Evolutionary conservation across 2,888 invertebrate genomes (phyloP).

Genomic region (Drosophila paracracens): DNA sequence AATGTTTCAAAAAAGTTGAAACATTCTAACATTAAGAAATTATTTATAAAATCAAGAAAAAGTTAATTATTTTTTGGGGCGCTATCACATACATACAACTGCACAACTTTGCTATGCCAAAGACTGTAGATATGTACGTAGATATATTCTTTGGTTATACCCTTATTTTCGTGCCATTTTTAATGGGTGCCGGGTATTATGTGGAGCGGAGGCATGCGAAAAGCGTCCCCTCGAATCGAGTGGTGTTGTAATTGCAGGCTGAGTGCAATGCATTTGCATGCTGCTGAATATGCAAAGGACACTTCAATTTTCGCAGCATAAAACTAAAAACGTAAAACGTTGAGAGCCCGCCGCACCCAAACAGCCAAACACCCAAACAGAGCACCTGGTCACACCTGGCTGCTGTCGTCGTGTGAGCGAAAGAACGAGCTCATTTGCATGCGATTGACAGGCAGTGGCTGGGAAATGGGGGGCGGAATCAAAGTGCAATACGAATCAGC

Average conservation of each 20-base stretch:
- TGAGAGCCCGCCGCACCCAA: conserved; percentile 49
- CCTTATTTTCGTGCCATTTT: background rate
- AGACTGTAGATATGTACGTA: background rate
- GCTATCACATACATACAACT: background rate
- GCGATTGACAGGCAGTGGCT: conserved; percentile 53
- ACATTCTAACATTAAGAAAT: background rate
- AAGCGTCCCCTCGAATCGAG: conserved; percentile 14
- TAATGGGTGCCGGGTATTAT: background rate
- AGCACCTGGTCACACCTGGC: conserved; percentile 46
- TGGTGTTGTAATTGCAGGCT: conserved; percentile 65
- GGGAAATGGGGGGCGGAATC: conserved; percentile 51
- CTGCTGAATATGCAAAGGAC: conserved; percentile 70
- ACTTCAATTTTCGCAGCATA: conserved; percentile 62
- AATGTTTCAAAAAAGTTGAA: no score
- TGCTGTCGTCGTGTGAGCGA: conserved; percentile 15
- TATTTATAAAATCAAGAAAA: background rate
- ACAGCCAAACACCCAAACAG: conserved; percentile 44
- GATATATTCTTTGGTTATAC: background rate
- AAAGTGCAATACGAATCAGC: conserved; percentile 70
- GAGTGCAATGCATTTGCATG: conserved; percentile 77
- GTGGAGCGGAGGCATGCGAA: background rate
- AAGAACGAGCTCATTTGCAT: conserved; percentile 64
- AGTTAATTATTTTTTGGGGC: background rate
- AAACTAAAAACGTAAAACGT: conserved; percentile 76
- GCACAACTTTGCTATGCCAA: background rate